Evolutionary conservation across 2,888 invertebrate species (phyloP).

Genomic region (Gari tellinella): DNA sequence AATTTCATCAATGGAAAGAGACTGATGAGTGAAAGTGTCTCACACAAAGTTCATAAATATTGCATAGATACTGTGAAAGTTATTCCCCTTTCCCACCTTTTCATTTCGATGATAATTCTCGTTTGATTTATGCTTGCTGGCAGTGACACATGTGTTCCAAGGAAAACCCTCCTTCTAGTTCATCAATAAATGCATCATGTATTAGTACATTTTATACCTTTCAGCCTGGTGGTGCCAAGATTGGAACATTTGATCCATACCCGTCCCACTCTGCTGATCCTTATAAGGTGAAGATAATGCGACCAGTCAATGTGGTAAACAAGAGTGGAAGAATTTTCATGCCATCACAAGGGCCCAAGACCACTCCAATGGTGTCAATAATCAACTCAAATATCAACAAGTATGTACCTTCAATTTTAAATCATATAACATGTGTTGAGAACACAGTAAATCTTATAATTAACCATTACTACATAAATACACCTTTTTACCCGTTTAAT

Average conservation of each 20-base stretch:
- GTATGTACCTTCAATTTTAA: slow-evolving; percentile 63
- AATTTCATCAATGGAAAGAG: too few species aligned
- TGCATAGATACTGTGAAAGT: too few species aligned
- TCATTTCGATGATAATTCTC: too few species aligned
- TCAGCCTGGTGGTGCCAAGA: slow-evolving; percentile 83
- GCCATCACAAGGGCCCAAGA: slow-evolving; percentile 83
- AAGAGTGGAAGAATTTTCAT: slow-evolving; percentile 83
- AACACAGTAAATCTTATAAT: not conserved
- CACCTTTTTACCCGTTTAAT: too few species aligned
- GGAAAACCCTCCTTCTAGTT: too few species aligned
- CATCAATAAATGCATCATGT: too few species aligned
- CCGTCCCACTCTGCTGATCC: slow-evolving; percentile 83
- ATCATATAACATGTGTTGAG: not conserved
- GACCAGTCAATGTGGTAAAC: slow-evolving; percentile 82
- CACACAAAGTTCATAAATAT: too few species aligned
- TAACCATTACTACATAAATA: too few species aligned
- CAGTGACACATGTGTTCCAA: too few species aligned
- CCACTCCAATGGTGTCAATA: slow-evolving; percentile 81
- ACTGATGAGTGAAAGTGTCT: too few species aligned
- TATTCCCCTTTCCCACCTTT: too few species aligned
- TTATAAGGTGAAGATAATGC: slow-evolving; percentile 74
- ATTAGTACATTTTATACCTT: slow-evolving; percentile 5
- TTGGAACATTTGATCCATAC: slow-evolving; percentile 84
- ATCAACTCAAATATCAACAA: slow-evolving; percentile 82
- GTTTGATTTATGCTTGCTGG: too few species aligned